Evolutionary conservation across 2,888 invertebrate genomes (phyloP).

Genomic region (Strigamia maritima): DNA sequence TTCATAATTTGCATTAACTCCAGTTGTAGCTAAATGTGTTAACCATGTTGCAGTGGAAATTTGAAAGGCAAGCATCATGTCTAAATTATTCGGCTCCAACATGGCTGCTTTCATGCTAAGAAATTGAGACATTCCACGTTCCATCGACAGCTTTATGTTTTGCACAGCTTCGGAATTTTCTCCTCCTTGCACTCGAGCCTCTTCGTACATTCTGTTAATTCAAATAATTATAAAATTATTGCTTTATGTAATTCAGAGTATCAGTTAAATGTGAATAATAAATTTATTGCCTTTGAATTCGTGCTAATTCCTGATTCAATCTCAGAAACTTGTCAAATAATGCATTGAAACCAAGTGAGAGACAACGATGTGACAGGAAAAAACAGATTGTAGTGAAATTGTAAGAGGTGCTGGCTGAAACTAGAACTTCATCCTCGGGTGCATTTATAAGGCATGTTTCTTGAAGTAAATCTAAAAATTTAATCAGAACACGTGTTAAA

Average conservation of each 20-base stretch:
- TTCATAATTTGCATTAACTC: conserved; percentile 41
- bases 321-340: conserved; percentile 57
- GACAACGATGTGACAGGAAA: conserved; percentile 80
- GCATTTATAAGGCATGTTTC: conserved; percentile 79
- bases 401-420: conserved; percentile 52
- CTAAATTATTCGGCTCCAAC: conserved; percentile 69
- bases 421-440: conserved; percentile 48
- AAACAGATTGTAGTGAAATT: conserved; percentile 89
- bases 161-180: conserved; percentile 60
- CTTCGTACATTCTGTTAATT: conserved; percentile 62
- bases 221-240: neutral
- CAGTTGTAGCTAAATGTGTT: conserved; percentile 65
- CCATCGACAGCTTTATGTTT: conserved; percentile 53
- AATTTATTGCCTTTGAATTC: conserved; percentile 60
- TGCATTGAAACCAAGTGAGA: conserved; percentile 66
- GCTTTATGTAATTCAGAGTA: neutral
- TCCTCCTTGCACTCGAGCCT: conserved; percentile 60
- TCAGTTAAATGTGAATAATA: neutral
- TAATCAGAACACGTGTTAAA: neutral
- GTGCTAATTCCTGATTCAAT: conserved; percentile 64
- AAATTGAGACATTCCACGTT: conserved; percentile 45
- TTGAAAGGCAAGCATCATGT: conserved; percentile 69
- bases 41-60: conserved; percentile 82
- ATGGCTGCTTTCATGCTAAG: conserved; percentile 61
- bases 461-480: conserved; percentile 55